Base-by-base conservation (phyloP, 2,888 invertebrate species). In the Portevinia maculata region DNA sequence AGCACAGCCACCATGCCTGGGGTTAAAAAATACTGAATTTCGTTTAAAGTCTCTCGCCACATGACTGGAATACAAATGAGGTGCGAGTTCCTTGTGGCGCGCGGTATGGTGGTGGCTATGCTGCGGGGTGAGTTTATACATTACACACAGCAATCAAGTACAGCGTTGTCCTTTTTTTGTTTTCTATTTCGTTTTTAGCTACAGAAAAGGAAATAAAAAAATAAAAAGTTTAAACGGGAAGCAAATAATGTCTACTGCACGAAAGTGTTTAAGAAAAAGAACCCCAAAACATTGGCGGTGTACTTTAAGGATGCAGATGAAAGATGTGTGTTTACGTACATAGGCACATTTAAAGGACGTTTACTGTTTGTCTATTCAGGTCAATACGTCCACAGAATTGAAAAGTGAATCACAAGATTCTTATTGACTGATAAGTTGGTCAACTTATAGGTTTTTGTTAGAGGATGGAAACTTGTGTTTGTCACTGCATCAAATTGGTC, bases 61-160 rank as follows among this genome's bases (percentile, higher is more conserved):
- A 84, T 65, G 84, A 74, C 84, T 84, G 74, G 84, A 84, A 84
- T 84, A 79, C 84, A 69, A 84, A 84, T 84, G 84, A 84, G 84
- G 64, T 70, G 79, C 62, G 44, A 44, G 74, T 74, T 84, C 64
- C 84, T 74, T 84, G 79, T 59, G 75, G 78, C 74, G 64, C 39
- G 39, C 50, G 53, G 21, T 21, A 75, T 55, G 50, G 71, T 44
- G 34, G 71, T 21, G 44, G 21, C 32, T 32, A 11, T 67, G 46
- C 21, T 8, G 6, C 34, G 13, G 64, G 73, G 84, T 81, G 73
- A 81, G 84, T 86, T 85, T 86, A 79, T 87, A 85, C 86, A 85
- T 86, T 88, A 85, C 88, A 83, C 83, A 83, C 83, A 83, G 83
- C 83, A 83, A 83, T 83, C 83, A 83, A 83, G 67, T 83, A 78